Base-by-base conservation (phyloP, 2,113 vertebrate species). In the Gymnorhina tibicen region DNA sequence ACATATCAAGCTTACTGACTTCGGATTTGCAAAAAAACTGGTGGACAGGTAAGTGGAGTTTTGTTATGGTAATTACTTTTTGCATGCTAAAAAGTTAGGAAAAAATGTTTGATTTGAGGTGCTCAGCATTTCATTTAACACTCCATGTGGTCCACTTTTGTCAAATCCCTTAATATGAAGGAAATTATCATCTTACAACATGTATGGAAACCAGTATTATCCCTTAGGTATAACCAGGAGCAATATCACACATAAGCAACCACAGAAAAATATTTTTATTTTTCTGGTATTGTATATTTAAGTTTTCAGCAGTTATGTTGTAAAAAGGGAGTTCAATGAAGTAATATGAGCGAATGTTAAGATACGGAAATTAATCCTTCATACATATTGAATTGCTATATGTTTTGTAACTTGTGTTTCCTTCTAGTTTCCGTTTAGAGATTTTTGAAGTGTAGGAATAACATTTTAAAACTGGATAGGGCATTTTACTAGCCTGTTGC, bases 21-120 rank as follows among this genome's bases (percentile, higher is more conserved):
- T 99, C 32, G 99, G 99, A 96, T 99, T 99, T 55, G 99, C 99
- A 26, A 99, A 99, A 97, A 99, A 99, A 82, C 98, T 99, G 22
- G 98, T 98, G 5, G 99, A 99, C 97, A 98, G 98, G 99, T 99
- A 97, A 97, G 98, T 79, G 21, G 4, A 21, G 7, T 63, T 89
- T 78, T 91, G 12, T 76, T 76, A 50, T 7, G 5, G 12, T 85
- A 50, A n/a, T 74, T 66, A 46, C 0, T 0, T 37, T 78, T 55
- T 77, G 33, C 35, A 41, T 63, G 44, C 41, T 42, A 62, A 90
- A 28, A 11, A n/a, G 4, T 55, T 90, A 37, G 21, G 19, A 79
- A 56, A 37, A 63, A 77, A 46, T 1, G 16, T 30, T 70, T 81
- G 2, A 21, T 89, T 89, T 87, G 46, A 33, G 35, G 15, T 76